Percentiles rank a stretch among this genome's conserved stretches.
phyloP scores from a whole-genome alignment of 1,140 invertebrate genomes.

The Asbolus verrucosus region DNA sequence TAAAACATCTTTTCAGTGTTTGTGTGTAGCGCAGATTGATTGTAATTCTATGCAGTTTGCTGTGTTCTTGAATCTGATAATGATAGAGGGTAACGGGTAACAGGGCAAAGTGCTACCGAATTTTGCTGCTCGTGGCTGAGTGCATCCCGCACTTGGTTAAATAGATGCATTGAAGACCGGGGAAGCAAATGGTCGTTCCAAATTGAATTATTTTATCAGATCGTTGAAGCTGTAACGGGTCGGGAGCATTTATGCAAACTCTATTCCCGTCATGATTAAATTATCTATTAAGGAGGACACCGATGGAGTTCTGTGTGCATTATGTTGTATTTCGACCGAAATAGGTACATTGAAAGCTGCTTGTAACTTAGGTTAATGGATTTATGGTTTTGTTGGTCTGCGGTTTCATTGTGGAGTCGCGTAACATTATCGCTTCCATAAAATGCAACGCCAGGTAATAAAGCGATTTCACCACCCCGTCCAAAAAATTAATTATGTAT shows the following conservation, averaged over 20 bases:
- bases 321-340: no score
- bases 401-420: neutral
- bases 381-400: conserved; percentile 20
- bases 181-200: neutral
- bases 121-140: no score
- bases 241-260: conserved; percentile 4
- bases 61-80: no score
- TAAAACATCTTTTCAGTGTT: no score
- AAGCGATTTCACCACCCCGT: neutral
- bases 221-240: neutral
- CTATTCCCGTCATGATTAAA: neutral
- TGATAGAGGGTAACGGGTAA: no score
- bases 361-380: conserved; percentile 9
- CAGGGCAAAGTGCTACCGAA: no score
- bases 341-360: neutral
- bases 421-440: neutral
- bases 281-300: conserved; percentile 21
- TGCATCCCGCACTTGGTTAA: no score
- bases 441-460: neutral
- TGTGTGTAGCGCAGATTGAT: no score
- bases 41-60: no score
- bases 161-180: no score
- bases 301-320: no score
- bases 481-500: conserved; percentile 12
- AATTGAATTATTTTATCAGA: conserved; percentile 14